Evolutionary conservation across 2,113 vertebrate genomes (phyloP).

Genomic region (Colius striatus): DNA sequence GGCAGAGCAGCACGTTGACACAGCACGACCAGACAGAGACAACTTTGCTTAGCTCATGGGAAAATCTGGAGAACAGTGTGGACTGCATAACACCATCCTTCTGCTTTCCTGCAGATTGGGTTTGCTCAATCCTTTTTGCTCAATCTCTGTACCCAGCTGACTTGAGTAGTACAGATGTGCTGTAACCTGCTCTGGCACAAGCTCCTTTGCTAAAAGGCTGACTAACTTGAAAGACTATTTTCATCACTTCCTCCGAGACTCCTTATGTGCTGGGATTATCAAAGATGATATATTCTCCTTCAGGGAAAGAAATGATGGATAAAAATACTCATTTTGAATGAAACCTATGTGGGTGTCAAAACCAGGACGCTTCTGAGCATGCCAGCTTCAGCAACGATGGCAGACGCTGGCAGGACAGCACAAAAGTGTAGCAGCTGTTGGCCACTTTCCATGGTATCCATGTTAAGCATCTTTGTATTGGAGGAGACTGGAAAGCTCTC

Average conservation of each 20-base stretch:
- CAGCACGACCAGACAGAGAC: not conserved
- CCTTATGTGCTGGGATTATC: not conserved
- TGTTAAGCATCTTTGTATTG: not conserved
- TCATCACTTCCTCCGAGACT: rapidly evolving
- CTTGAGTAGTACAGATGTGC: not conserved
- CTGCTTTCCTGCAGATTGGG: not conserved
- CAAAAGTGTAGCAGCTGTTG: not conserved
- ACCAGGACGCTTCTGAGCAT: not conserved
- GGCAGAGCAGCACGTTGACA: rapidly evolving
- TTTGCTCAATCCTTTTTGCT: not conserved
- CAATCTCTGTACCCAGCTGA: not conserved
- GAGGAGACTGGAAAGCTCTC: not conserved
- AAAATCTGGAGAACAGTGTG: not conserved
- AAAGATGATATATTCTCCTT: not conserved
- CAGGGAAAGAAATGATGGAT: not conserved
- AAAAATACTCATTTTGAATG: not conserved
- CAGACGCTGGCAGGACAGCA: not conserved
- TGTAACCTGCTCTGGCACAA: not conserved
- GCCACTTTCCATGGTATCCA: not conserved
- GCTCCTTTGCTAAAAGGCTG: not conserved
- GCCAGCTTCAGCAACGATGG: not conserved
- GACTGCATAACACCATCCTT: not conserved
- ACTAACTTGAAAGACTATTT: not conserved
- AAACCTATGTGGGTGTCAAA: not conserved
- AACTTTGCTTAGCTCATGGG: not conserved